A percentile compares a stretch with the other conserved stretches of the same genome.
Conservation (phyloP, 1,140 invertebrate genomes). For the Drosophila lowei region DNA sequence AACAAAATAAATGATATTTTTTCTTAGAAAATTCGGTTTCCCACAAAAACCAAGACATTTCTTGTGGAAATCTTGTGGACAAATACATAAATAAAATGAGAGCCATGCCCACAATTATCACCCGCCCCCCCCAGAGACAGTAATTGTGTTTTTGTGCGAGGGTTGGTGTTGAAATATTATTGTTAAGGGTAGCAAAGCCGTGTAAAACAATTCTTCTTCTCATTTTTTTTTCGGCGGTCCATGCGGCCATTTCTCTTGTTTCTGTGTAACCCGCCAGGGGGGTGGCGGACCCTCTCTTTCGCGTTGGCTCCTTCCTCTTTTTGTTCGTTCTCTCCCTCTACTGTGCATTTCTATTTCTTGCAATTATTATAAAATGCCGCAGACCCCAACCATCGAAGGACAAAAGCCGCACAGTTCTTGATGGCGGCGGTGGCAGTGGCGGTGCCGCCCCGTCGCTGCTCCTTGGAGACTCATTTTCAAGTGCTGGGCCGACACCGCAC, state of each 20-base stretch:
- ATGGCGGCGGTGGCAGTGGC: conserved; percentile 38
- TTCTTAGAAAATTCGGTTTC: no score
- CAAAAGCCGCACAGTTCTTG: not conserved
- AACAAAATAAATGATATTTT: no score
- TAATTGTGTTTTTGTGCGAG: conserved; percentile 16
- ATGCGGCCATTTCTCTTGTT: no score
- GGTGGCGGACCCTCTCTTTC: not conserved
- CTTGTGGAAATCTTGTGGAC: no score
- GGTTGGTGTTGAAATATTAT: conserved; percentile 51
- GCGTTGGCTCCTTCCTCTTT: conserved; percentile 15
- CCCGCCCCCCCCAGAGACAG: conserved; percentile 36
- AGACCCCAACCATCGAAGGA: conserved; percentile 35
- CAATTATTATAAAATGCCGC: conserved; percentile 78
- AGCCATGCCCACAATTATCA: conserved; percentile 49
- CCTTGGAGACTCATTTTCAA: conserved; percentile 79
- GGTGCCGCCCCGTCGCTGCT: conserved; percentile 37
- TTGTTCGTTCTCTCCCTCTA: conserved; percentile 6
- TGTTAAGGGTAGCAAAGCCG: conserved; percentile 56
- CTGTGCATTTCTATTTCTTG: conserved; percentile 32
- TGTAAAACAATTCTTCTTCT: not conserved
- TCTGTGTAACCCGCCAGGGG: not conserved
- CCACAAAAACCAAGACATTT: no score
- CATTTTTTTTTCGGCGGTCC: conserved; percentile 53
- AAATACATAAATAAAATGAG: no score
- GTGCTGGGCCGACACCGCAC: conserved; percentile 49